Evolutionary conservation across 2,797 vertebrate species (phyloP).

Genomic region (Gambelia wislizenii): DNA sequence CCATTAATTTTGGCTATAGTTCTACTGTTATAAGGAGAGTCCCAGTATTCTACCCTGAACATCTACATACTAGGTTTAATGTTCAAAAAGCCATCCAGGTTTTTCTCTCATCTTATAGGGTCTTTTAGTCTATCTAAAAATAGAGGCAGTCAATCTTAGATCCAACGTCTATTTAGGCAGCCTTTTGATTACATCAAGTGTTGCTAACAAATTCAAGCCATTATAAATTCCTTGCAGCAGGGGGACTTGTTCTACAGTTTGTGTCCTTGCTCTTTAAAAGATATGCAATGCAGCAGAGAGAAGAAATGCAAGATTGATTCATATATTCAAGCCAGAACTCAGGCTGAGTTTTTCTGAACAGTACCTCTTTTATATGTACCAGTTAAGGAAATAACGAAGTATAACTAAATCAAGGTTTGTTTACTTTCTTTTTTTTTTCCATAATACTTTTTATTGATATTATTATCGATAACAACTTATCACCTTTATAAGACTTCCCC

Average conservation of each 20-base stretch:
- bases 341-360: conserved; percentile 43
- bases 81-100: rapidly evolving
- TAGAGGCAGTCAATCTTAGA: conserved; percentile 2
- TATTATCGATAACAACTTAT: too few relatives aligned
- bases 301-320: conserved; percentile 34
- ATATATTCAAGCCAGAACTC: rapidly evolving
- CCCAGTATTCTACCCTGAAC: not conserved
- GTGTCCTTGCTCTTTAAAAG: conserved; percentile 21
- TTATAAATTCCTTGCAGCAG: conserved; percentile 7
- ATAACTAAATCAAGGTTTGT: conserved; percentile 1
- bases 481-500: too few relatives aligned
- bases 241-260: not conserved
- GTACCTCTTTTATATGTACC: not conserved
- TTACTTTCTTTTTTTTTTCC: too few relatives aligned
- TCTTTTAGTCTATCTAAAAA: conserved; percentile 12
- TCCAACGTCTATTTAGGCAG: not conserved
- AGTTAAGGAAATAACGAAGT: conserved; percentile 38
- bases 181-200: conserved; percentile 24
- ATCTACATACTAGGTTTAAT: not conserved
- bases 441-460: too few relatives aligned
- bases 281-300: conserved; percentile 5
- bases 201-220: not conserved
- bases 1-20: not conserved
- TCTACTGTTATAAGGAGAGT: not conserved
- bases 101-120: rapidly evolving